A percentile compares a stretch with the other conserved stretches of the same genome.
These are phyloP conservation scores for Nycticebus coucang DNA, from an alignment of 2,113 vertebrate species.

Conservation along the genomic window DNA sequence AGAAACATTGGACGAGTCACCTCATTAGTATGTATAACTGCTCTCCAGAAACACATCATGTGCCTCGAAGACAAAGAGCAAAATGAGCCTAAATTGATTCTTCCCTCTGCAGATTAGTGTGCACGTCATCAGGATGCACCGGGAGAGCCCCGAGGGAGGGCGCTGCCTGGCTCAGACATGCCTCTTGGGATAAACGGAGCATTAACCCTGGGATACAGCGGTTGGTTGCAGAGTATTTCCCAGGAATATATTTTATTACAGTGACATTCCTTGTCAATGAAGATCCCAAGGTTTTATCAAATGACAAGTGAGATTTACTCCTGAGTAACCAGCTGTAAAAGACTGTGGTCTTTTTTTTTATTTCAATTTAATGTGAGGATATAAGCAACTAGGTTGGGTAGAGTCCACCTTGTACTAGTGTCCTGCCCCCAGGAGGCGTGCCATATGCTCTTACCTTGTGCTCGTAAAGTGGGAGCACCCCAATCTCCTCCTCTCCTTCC, in stretches of 20 bases:
- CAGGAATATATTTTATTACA: background rate
- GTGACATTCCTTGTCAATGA: background rate
- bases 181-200: background rate
- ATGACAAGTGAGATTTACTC: background rate
- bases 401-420: too few relatives aligned
- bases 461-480: too few relatives aligned
- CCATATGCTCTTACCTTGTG: too few relatives aligned
- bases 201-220: background rate
- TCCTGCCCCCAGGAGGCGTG: too few relatives aligned
- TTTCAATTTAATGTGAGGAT: too few relatives aligned
- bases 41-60: background rate
- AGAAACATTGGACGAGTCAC: conserved; percentile 18
- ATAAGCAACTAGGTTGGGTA: too few relatives aligned
- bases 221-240: conserved; percentile 3
- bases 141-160: background rate
- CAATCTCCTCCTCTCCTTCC: too few relatives aligned
- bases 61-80: conserved; percentile 21
- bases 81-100: conserved; percentile 38
- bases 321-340: background rate
- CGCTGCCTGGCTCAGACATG: background rate
- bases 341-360: background rate
- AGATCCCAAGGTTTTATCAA: conserved; percentile 38
- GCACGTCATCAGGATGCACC: background rate
- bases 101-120: background rate
- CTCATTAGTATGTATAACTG: background rate